phyloP scores from a whole-genome alignment of 2,113 vertebrate species.

The Chaetops frenatus region DNA sequence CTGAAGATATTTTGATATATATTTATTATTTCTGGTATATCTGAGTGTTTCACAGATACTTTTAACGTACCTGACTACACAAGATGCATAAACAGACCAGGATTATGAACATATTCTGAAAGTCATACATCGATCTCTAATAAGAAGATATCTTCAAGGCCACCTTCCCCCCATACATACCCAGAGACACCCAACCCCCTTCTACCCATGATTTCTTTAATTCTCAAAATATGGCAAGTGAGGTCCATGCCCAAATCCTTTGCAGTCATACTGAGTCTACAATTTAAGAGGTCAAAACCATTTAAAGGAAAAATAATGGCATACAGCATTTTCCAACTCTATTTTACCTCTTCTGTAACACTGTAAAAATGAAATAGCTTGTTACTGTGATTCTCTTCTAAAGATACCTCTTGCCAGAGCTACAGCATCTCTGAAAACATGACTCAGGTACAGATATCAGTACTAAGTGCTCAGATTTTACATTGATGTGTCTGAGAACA shows the following conservation, averaged over 20 bases:
- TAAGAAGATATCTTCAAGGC: background rate
- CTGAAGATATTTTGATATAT: background rate
- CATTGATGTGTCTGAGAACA: background rate
- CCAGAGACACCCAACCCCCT: fast-evolving
- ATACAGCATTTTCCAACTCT: background rate
- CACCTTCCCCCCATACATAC: fast-evolving
- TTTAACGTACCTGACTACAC: background rate
- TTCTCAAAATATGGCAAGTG: background rate
- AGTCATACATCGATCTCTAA: background rate
- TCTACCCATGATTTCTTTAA: background rate
- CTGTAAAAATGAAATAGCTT: background rate
- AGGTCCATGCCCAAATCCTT: background rate
- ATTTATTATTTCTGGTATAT: background rate
- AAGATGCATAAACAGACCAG: background rate
- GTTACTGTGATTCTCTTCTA: background rate
- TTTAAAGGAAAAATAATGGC: background rate
- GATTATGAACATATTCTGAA: background rate
- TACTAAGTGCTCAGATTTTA: background rate
- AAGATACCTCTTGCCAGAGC: background rate
- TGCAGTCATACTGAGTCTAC: background rate
- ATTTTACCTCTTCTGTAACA: background rate
- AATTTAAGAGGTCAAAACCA: background rate
- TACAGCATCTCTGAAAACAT: background rate
- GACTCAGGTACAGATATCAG: background rate
- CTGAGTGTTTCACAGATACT: background rate